Percentiles rank a stretch among this genome's conserved stretches.
These are phyloP conservation scores for Lampropteryx suffumata DNA, from an alignment of 2,888 invertebrate species.

Conservation along the genomic window DNA sequence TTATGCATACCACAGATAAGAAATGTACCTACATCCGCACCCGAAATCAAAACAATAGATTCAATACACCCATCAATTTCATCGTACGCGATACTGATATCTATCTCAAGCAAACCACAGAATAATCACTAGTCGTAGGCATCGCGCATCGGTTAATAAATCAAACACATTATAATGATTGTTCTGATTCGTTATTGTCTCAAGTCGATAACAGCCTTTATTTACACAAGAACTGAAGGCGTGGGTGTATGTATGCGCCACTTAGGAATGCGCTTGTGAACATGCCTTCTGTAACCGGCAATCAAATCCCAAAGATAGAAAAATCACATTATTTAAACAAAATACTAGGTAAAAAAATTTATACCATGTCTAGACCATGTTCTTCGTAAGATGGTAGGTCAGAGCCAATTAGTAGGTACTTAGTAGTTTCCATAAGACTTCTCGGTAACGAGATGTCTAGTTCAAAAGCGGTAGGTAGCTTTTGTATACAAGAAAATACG, in stretches of 20 bases:
- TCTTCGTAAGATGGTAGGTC: too few species aligned
- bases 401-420: too few species aligned
- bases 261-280: too few species aligned
- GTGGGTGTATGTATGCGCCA: conserved; percentile 21
- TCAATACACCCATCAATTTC: conserved; percentile 51
- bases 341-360: too few species aligned
- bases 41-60: conserved; percentile 43
- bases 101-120: conserved; percentile 38
- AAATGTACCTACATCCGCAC: conserved; percentile 19
- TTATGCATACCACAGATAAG: conserved; percentile 20
- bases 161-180: conserved; percentile 67
- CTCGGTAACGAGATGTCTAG: too few species aligned
- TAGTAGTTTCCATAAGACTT: too few species aligned
- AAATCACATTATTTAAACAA: too few species aligned
- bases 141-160: conserved; percentile 66
- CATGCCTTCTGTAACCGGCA: too few species aligned
- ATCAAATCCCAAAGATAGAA: too few species aligned
- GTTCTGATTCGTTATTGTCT: conserved; percentile 75
- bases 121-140: conserved; percentile 16
- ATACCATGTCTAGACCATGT: too few species aligned
- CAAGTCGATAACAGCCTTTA: conserved; percentile 61
- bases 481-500: background rate
- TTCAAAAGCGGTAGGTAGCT: conserved; percentile 15
- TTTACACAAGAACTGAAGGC: conserved; percentile 68
- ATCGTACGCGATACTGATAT: conserved; percentile 38